These are phyloP conservation scores for Cephus pygmeus DNA, from an alignment of 2,888 invertebrate genomes.

Conservation along the genomic window DNA sequence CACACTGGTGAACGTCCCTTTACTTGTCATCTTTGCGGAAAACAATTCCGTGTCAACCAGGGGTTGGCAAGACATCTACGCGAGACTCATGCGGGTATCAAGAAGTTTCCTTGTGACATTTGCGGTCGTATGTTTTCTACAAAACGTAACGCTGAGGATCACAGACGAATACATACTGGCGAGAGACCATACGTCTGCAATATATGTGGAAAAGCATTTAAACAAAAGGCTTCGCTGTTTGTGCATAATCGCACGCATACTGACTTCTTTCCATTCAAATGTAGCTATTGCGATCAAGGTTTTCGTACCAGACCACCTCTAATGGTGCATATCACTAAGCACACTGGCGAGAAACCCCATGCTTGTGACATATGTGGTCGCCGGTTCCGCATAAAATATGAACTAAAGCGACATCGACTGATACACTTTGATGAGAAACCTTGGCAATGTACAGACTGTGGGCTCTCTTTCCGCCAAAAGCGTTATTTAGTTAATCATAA, in stretches of 20 bases:
- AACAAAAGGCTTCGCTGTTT: slow-evolving; percentile 75
- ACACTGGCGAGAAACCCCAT: slow-evolving; percentile 74
- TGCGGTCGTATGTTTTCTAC: slow-evolving; percentile 73
- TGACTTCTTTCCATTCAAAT: slow-evolving; percentile 70
- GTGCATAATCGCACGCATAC: slow-evolving; percentile 73
- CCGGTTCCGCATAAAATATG: slow-evolving; percentile 72
- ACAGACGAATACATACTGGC: slow-evolving; percentile 72
- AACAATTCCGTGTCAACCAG: slow-evolving; percentile 75
- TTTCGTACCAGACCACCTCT: slow-evolving; percentile 72
- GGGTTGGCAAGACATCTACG: slow-evolving; percentile 73
- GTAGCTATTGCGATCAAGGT: slow-evolving; percentile 72
- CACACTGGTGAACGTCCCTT: slow-evolving; percentile 76
- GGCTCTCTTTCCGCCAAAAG: slow-evolving; percentile 67
- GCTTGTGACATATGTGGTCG: slow-evolving; percentile 71
- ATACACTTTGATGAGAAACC: slow-evolving; percentile 69
- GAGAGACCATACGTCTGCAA: slow-evolving; percentile 72
- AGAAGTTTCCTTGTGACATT: slow-evolving; percentile 71
- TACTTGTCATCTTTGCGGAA: slow-evolving; percentile 76
- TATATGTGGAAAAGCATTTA: slow-evolving; percentile 74
- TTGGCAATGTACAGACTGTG: slow-evolving; percentile 66
- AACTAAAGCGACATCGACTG: slow-evolving; percentile 70
- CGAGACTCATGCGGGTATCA: slow-evolving; percentile 73
- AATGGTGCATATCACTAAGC: slow-evolving; percentile 70
- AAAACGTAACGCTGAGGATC: slow-evolving; percentile 72
- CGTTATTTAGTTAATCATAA: slow-evolving; percentile 69